Evolutionary conservation across 2,113 vertebrate genomes (phyloP).

Genomic region (Struthidea cinerea): DNA sequence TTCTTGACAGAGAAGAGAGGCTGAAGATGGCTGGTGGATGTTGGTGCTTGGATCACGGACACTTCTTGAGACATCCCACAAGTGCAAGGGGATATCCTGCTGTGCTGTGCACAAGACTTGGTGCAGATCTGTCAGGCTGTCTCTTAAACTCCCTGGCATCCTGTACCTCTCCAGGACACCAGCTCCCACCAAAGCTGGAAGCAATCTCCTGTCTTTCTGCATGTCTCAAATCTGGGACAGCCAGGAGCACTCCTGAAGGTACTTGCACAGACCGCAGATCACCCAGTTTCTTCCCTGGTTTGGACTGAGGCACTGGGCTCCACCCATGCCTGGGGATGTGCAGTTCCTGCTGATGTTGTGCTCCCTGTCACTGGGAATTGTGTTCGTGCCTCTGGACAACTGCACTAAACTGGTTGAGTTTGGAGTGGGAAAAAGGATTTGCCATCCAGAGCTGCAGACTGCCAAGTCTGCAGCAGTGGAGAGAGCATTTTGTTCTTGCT

Average conservation of each 20-base stretch:
- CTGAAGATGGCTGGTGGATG: background rate
- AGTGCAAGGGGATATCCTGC: background rate
- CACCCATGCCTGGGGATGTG: background rate
- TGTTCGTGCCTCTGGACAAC: background rate
- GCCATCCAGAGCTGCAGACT: background rate
- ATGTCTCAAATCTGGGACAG: background rate
- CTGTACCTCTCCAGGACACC: background rate
- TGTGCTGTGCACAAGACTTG: background rate
- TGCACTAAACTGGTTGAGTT: background rate
- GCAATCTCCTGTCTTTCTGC: background rate
- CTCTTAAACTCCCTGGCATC: background rate
- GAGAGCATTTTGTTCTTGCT: background rate
- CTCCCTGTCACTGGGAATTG: too few relatives aligned
- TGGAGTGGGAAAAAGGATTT: background rate
- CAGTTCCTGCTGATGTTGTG: background rate
- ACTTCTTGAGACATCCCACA: background rate
- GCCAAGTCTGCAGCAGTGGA: background rate
- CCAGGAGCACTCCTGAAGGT: background rate
- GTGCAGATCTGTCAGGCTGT: background rate
- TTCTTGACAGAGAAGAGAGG: background rate
- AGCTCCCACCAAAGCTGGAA: background rate
- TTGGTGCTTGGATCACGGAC: background rate
- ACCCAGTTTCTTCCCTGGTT: background rate
- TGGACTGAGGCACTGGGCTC: background rate
- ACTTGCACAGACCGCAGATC: background rate